Evolutionary conservation across 2,797 vertebrate genomes (phyloP), one percentile per base, ranked within the genome.

Genomic region (Agapornis canus): DNA sequence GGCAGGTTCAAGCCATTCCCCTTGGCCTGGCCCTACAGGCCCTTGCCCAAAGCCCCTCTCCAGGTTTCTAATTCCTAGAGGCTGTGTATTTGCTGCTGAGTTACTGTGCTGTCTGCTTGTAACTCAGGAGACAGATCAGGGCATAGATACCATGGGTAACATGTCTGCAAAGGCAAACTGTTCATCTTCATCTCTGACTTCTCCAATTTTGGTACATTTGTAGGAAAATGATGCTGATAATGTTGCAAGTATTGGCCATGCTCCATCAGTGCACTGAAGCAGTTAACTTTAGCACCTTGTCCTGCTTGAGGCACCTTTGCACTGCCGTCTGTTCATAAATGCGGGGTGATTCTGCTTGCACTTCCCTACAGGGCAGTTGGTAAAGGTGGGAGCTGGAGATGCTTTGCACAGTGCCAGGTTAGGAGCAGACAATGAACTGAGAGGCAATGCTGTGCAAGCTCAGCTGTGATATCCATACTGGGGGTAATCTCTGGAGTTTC

Each of bases 141-240:
- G 48, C 40, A 31, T 5, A 21, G 13, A 42, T 32, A 47, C 31
- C 14, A 5, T 0, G 6, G 9, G 5, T 13, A 3, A 13, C 42
- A 49, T 12, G 19, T 43, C 84, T 79, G 82, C 87, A 86, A 73
- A 63, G 68, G 26, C 40, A 66, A 86, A 64, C 25, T 61, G 1
- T 14, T 65, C 31, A 59, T 64, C 47, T 65, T 65, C 76, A 42
- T 65, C 56, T 66, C 79, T 56, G 66, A 26, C 59, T 60, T 52
- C 22, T 57, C 51, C 48, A 5, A 0, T 72, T 94, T 66, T 60
- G 68, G 49, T 54, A 31, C 43, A 49, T 70, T 92, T 83, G 72
- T 42, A 69, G 82, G 51, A 93, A 82, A 90, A 75, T 8, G 14
- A n/a, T 51, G 21, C 68, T 70, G 82, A 73, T 65, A 79, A 94